Evolutionary conservation across 2,888 invertebrate genomes (phyloP).

Genomic region (Dynastes tityus): DNA sequence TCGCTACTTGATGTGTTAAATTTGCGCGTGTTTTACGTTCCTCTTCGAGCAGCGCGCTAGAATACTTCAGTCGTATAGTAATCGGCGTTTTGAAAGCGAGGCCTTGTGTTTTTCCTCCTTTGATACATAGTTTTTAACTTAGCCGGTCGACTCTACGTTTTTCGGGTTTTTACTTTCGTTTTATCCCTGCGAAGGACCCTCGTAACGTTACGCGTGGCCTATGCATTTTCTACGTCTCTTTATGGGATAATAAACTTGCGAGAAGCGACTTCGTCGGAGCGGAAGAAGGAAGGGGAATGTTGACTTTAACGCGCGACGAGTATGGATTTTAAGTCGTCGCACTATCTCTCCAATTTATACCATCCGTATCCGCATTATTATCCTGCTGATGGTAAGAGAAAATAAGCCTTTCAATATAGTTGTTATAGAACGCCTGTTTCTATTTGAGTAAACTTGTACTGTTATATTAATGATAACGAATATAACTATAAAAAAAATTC

Average conservation of each 20-base stretch:
- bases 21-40: background rate
- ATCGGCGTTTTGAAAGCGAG: background rate
- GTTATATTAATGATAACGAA: too few relatives aligned
- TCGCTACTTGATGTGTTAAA: background rate
- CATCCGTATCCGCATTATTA: constrained; percentile 61
- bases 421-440: background rate
- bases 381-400: constrained; percentile 56
- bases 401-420: background rate
- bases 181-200: too few relatives aligned
- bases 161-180: background rate
- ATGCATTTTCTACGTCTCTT: background rate
- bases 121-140: background rate
- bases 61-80: background rate
- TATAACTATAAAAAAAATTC: too few relatives aligned
- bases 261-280: constrained; percentile 1
- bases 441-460: too few relatives aligned
- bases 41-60: too few relatives aligned
- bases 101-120: too few relatives aligned
- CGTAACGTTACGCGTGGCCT: background rate
- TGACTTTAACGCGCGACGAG: constrained; percentile 41
- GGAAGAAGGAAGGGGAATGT: constrained; percentile 31
- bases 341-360: constrained; percentile 58
- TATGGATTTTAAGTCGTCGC: constrained; percentile 64
- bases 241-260: constrained; percentile 21
- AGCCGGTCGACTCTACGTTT: background rate